phyloP scores from a whole-genome alignment of 1,140 invertebrate species.

The Euura saliciscinereae region DNA sequence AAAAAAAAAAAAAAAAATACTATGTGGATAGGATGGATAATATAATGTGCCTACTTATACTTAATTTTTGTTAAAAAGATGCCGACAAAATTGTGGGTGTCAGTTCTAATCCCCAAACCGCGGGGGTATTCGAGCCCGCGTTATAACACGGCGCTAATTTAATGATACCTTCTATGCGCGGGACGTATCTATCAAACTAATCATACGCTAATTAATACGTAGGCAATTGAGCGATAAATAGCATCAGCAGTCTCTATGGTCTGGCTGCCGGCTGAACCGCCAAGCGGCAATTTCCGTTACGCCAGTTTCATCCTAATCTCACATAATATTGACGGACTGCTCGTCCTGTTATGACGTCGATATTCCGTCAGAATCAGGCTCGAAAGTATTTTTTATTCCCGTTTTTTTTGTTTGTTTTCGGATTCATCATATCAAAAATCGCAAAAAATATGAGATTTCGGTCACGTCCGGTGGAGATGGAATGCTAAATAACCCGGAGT shows the following conservation, averaged over 20 bases:
- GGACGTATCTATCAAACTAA: not conserved
- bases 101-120: no score
- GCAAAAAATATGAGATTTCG: not conserved
- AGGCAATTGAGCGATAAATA: constrained; percentile 4
- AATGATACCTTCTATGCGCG: not conserved
- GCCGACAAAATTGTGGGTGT: no score
- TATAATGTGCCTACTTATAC: no score
- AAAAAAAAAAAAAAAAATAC: no score
- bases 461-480: not conserved
- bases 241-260: not conserved
- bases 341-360: not conserved
- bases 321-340: not conserved
- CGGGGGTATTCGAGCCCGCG: not conserved
- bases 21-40: no score
- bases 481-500: not conserved
- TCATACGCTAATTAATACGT: constrained; percentile 4
- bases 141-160: not conserved
- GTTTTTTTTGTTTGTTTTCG: not conserved
- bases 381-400: no score
- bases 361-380: no score
- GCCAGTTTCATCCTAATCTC: constrained; percentile 4
- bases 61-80: no score
- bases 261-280: not conserved
- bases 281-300: not conserved
- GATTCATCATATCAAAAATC: not conserved